A percentile compares a stretch with the other conserved stretches of the same genome.
These are phyloP conservation scores for Dryocosmus kuriphilus DNA, from an alignment of 2,888 invertebrate species.

Conservation along the genomic window DNA sequence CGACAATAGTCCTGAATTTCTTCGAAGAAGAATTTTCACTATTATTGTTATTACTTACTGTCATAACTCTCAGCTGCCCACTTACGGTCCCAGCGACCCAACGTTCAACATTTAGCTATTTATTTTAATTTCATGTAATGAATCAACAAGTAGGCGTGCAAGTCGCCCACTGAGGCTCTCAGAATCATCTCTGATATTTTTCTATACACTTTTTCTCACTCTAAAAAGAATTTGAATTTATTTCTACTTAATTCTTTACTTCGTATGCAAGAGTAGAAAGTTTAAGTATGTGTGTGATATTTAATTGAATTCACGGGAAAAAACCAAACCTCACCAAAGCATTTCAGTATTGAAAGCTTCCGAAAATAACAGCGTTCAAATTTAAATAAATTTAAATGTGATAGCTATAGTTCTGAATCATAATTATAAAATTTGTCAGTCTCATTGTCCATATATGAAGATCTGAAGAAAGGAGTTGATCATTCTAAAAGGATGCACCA, in stretches of 20 bases:
- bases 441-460: not conserved
- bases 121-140: constrained; percentile 40
- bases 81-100: not conserved
- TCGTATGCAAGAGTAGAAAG: too few species aligned
- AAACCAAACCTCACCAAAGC: too few species aligned
- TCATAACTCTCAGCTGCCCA: constrained; percentile 6
- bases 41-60: not conserved
- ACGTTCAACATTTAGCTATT: constrained; percentile 25
- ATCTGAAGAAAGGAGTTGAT: constrained; percentile 16
- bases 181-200: constrained; percentile 11
- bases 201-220: not conserved
- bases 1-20: not conserved
- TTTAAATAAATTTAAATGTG: too few species aligned
- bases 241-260: too few species aligned
- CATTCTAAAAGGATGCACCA: constrained; percentile 8
- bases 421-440: too few species aligned
- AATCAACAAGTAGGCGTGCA: constrained; percentile 39
- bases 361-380: too few species aligned
- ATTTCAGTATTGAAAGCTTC: too few species aligned
- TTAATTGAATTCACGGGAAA: too few species aligned
- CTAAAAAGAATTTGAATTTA: not conserved
- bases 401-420: too few species aligned
- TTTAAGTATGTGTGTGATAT: too few species aligned
- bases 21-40: not conserved
- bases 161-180: constrained; percentile 30